These are phyloP conservation scores for Brachymystax lenok DNA, from an alignment of 2,797 vertebrate species.

Conservation along the genomic window DNA sequence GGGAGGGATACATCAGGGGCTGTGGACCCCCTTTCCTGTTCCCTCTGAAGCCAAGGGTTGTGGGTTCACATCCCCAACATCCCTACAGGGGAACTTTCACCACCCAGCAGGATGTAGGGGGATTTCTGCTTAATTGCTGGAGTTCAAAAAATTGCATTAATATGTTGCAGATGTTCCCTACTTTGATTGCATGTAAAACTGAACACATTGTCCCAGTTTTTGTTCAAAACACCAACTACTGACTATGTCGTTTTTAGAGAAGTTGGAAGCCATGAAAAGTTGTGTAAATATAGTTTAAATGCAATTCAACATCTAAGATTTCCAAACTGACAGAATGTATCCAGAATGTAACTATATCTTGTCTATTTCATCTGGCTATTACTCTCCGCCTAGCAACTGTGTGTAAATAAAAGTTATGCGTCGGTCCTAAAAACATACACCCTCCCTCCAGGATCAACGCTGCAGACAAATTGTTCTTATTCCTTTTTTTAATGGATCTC, in stretches of 20 bases:
- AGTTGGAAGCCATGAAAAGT: background rate
- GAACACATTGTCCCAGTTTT: background rate
- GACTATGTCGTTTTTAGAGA: background rate
- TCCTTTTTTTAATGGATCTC: background rate
- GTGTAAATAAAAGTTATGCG: no score
- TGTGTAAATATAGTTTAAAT: background rate
- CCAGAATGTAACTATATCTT: no score
- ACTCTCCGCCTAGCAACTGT: no score
- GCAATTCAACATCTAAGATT: background rate
- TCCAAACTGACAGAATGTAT: background rate
- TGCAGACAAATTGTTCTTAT: background rate
- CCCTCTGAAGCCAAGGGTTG: constrained; percentile 15
- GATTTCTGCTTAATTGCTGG: constrained; percentile 19
- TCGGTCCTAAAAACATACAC: no score
- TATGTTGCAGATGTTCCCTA: constrained; percentile 11
- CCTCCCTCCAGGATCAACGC: background rate
- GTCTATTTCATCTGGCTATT: no score
- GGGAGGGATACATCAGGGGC: constrained; percentile 52
- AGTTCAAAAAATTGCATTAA: constrained; percentile 5
- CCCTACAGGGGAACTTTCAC: constrained; percentile 10
- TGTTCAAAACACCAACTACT: background rate
- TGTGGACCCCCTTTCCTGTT: constrained; percentile 7
- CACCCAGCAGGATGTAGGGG: constrained; percentile 1
- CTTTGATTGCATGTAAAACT: constrained; percentile 14
- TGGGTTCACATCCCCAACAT: constrained; percentile 2